phyloP scores from a whole-genome alignment of 2,797 vertebrate species.

The Pangasius djambal region DNA sequence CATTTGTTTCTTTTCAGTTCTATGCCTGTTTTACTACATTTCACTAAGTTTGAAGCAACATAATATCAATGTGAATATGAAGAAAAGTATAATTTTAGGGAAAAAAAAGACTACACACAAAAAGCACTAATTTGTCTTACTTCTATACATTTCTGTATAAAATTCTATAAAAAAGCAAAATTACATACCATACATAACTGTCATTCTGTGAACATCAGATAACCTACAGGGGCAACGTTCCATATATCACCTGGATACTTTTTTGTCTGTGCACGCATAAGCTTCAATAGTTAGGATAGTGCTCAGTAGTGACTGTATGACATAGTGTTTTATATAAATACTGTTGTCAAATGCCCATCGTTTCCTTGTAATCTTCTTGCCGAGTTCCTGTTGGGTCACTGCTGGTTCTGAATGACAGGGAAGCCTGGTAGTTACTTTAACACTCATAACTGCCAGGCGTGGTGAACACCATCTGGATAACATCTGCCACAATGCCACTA shows the following conservation, averaged over 20 bases:
- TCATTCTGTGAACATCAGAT: neutral
- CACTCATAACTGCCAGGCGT: neutral
- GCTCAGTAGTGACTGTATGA: neutral
- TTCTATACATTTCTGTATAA: neutral
- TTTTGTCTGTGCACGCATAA: neutral
- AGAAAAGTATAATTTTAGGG: neutral
- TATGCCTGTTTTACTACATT: neutral
- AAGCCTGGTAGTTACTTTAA: neutral
- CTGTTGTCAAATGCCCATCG: neutral
- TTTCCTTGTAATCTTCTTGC: neutral
- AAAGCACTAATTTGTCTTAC: neutral
- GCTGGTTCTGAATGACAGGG: neutral
- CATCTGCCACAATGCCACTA: neutral
- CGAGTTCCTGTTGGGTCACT: neutral
- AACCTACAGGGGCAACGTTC: neutral
- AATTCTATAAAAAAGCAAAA: neutral
- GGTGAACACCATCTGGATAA: neutral
- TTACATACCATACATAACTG: neutral
- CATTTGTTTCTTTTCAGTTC: constrained; percentile 7
- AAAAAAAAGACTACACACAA: neutral
- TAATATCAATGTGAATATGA: neutral
- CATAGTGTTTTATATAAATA: constrained; percentile 5
- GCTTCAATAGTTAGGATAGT: neutral
- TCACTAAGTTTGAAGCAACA: neutral
- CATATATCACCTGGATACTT: no score